These are phyloP conservation scores for Protodeltote pygarga DNA, from an alignment of 2,888 invertebrate species.

Conservation along the genomic window DNA sequence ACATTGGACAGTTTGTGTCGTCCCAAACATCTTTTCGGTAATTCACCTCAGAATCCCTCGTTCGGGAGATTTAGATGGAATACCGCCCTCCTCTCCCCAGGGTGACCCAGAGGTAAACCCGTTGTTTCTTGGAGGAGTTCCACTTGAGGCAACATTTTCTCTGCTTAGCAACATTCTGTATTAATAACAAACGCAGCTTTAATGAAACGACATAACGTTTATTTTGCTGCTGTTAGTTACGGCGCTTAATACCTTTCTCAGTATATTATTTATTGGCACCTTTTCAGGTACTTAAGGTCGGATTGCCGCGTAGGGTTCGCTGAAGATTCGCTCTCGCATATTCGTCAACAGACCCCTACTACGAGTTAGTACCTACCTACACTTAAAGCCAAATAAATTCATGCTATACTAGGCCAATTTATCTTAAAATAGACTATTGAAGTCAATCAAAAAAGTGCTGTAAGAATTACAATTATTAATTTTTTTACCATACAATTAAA, in stretches of 20 bases:
- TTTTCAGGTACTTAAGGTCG: slow-evolving; percentile 82
- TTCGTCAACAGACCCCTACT: slow-evolving; percentile 69
- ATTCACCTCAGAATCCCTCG: slow-evolving; percentile 77
- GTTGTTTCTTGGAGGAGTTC: slow-evolving; percentile 80
- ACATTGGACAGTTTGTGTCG: slow-evolving; percentile 56
- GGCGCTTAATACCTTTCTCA: slow-evolving; percentile 52
- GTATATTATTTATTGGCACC: slow-evolving; percentile 77
- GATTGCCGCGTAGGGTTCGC: slow-evolving; percentile 71
- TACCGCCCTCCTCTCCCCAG: slow-evolving; percentile 72
- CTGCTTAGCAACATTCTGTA: slow-evolving; percentile 43
- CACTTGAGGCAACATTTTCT: slow-evolving; percentile 50
- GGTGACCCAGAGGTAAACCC: slow-evolving; percentile 81
- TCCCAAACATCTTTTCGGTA: slow-evolving; percentile 76
- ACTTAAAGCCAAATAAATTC: too few relatives aligned
- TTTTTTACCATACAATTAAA: too few relatives aligned
- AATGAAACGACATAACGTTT: slow-evolving; percentile 25
- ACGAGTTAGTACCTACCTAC: slow-evolving; percentile 39
- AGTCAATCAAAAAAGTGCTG: too few relatives aligned
- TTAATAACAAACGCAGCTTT: slow-evolving; percentile 38
- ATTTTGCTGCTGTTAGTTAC: slow-evolving; percentile 24
- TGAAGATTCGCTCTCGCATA: slow-evolving; percentile 67
- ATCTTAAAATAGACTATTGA: too few relatives aligned
- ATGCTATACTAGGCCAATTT: too few relatives aligned
- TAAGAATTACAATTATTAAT: too few relatives aligned
- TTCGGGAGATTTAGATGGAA: slow-evolving; percentile 81